Conservation (phyloP, 2,113 vertebrate genomes). For the Otus sunia region DNA sequence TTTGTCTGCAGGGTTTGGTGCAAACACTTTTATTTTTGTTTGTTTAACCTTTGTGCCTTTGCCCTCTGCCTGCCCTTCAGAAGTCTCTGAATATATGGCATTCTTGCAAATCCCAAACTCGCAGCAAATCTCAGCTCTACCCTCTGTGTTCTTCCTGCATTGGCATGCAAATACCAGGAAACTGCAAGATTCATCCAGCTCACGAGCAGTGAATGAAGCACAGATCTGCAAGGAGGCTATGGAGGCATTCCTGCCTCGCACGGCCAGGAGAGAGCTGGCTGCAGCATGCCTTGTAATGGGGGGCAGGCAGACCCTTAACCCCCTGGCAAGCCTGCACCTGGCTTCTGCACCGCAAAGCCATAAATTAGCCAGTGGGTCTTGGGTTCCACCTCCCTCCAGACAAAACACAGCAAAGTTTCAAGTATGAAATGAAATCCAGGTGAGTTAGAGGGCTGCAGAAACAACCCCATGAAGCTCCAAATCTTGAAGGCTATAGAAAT, state of each 20-base stretch:
- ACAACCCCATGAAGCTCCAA: accelerated
- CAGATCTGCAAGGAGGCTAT: not conserved
- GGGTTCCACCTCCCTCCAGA: not conserved
- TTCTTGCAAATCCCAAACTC: not conserved
- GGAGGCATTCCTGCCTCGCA: not conserved
- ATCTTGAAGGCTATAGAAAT: not conserved
- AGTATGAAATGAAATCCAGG: constrained; percentile 36
- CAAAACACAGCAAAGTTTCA: constrained; percentile 5
- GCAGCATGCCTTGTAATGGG: not conserved
- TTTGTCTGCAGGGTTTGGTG: not conserved
- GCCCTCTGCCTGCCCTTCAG: not conserved
- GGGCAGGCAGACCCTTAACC: not conserved
- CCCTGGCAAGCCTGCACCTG: not conserved
- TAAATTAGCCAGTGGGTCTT: not conserved
- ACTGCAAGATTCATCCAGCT: not conserved
- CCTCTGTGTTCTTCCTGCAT: not conserved
- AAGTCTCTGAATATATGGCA: not conserved
- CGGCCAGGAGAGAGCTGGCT: accelerated
- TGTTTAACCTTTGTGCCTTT: constrained; percentile 12
- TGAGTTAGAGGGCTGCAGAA: not conserved
- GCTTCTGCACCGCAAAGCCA: not conserved
- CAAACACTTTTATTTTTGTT: not conserved
- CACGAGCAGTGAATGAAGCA: not conserved
- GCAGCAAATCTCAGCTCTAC: not conserved
- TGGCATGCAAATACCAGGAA: not conserved